A percentile compares a stretch with the other conserved stretches of the same genome.
phyloP scores from a whole-genome alignment of 2,888 invertebrate genomes.

The Coelinius sp. region DNA sequence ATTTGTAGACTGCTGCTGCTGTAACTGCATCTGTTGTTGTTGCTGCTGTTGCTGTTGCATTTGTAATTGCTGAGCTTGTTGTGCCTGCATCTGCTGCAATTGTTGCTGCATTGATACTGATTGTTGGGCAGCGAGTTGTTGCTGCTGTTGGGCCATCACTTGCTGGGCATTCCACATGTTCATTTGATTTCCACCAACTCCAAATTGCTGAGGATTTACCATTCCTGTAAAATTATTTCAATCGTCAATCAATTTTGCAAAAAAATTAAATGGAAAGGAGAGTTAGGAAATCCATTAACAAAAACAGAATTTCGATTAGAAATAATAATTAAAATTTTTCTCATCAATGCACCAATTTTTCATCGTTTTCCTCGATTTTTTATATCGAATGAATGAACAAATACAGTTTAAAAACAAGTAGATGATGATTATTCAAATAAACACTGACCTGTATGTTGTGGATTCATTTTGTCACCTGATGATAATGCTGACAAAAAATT shows the following conservation, averaged over 20 bases:
- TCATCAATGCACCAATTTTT: no score
- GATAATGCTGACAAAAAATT: neutral
- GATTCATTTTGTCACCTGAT: slow-evolving; percentile 69
- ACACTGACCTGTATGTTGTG: slow-evolving; percentile 66
- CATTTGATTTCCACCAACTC: slow-evolving; percentile 70
- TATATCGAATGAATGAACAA: no score
- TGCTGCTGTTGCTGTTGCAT: slow-evolving; percentile 63
- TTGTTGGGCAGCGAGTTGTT: slow-evolving; percentile 59
- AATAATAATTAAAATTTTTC: no score
- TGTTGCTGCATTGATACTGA: slow-evolving; percentile 69
- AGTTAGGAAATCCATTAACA: neutral
- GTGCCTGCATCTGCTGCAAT: slow-evolving; percentile 66
- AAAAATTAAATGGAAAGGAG: slow-evolving; percentile 20
- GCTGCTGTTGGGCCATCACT: slow-evolving; percentile 66
- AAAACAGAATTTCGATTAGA: no score
- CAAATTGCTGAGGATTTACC: slow-evolving; percentile 73
- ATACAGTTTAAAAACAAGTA: no score
- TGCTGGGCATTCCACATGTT: slow-evolving; percentile 66
- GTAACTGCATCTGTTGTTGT: slow-evolving; percentile 65
- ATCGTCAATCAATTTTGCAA: no score
- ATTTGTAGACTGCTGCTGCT: slow-evolving; percentile 62
- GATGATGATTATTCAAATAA: neutral
- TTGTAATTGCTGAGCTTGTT: slow-evolving; percentile 65
- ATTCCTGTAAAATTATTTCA: slow-evolving; percentile 69
- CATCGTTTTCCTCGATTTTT: no score